Base-by-base conservation (phyloP, 2,888 invertebrate species). In the Mactromeris polynyma region DNA sequence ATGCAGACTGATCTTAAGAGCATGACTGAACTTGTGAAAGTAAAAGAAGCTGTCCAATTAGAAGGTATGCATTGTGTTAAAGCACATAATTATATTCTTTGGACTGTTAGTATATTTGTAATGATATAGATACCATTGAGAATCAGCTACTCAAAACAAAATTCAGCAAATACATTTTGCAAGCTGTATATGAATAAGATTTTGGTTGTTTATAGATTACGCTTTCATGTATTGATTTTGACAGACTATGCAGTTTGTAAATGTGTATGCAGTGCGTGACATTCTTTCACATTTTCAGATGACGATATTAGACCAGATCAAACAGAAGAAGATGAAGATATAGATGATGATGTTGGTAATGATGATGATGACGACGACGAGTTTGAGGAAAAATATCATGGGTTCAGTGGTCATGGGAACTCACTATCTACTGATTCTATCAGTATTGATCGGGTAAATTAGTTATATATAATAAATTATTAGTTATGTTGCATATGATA, bases 301-400 rank as follows among this genome's bases (percentile, higher is more conserved):
- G 92, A 92, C 14, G 92, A 92, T 58, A 86, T 92, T 0, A 31
- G 92, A 31, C 92, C 92, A 42, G 92, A 92, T 51, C 87, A 86
- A 80, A 81, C 84, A 36, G 91, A 89, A n/a, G 90, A 92, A 73
- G 90, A 90, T 79, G 86, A 88, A 21, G 88, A 36, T 83, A 51
- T 81, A 17, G 78, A 80, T 17, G 38, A 1, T 26, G 78, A 3
- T 38, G 42, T n/a, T 40, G 73, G 51, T 83, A 77, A 89, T 40
- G 83, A 83, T 83, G 86, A 88, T 83, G 92, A 87, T 36, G 87
- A 82, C 38, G 84, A 85, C 46, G 83, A 86, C 58, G 87, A 77
- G 14, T 79, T 73, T 31, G 83, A 87, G 26, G 83, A 85, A 38
- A 88, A 88, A 31, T 89, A 81, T 40, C 83, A 83, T 31, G 77